phyloP scores from a whole-genome alignment of 2,797 vertebrate species.

The Rhinogobio ventralis region DNA sequence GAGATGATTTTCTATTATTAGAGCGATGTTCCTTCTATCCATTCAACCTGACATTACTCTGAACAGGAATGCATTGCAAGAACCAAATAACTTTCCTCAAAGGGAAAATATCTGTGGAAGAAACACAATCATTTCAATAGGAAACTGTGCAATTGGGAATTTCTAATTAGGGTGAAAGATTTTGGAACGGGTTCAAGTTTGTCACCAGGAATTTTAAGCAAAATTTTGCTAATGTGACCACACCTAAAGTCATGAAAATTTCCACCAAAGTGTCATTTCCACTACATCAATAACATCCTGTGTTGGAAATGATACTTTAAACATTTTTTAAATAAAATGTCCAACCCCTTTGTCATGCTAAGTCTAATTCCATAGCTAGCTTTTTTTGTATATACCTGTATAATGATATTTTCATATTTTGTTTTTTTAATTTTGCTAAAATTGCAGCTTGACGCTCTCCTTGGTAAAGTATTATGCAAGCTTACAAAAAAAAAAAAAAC shows the following conservation, averaged over 20 bases:
- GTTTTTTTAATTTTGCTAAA: no score
- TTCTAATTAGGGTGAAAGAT: not conserved
- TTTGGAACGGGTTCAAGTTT: not conserved
- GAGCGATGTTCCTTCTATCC: slow-evolving; percentile 23
- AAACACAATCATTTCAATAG: not conserved
- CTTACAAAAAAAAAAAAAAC: no score
- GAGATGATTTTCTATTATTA: slow-evolving; percentile 52
- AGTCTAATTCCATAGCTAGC: not conserved
- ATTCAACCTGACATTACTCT: slow-evolving; percentile 11
- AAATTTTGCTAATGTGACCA: no score
- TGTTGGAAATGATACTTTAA: not conserved
- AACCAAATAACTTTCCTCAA: not conserved
- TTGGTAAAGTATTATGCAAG: not conserved
- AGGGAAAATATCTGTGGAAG: not conserved
- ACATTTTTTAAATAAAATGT: not conserved
- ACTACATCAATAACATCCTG: not conserved
- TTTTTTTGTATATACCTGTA: not conserved
- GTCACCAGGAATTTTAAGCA: not conserved
- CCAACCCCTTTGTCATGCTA: not conserved
- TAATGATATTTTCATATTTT: not conserved
- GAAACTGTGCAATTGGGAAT: not conserved
- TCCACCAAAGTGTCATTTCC: not conserved
- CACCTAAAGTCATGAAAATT: no score
- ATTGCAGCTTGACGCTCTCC: not conserved
- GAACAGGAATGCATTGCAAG: not conserved